phyloP scores from a whole-genome alignment of 2,113 vertebrate genomes.

The Nettapus auritus region DNA sequence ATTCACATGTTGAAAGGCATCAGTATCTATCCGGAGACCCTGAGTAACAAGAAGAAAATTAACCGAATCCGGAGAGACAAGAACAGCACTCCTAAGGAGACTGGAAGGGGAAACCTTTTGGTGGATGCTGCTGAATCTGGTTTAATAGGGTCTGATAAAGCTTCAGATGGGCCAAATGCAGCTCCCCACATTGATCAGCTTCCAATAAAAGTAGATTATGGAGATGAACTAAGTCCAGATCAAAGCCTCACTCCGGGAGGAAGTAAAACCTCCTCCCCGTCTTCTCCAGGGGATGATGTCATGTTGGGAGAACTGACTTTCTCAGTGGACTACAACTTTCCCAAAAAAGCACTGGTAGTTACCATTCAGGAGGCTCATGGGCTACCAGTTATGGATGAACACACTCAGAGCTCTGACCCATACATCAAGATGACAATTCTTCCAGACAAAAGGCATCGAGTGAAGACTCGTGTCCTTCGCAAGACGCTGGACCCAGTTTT shows the following conservation, averaged over 20 bases:
- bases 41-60: slow-evolving; percentile 92
- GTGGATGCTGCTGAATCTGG: slow-evolving; percentile 84
- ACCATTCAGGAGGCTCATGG: slow-evolving; percentile 92
- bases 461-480: slow-evolving; percentile 94
- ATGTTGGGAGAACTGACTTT: slow-evolving; percentile 87
- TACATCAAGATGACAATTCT: slow-evolving; percentile 99
- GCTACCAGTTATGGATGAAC: slow-evolving; percentile 90
- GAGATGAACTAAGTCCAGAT: slow-evolving; percentile 83
- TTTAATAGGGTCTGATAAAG: slow-evolving; percentile 55
- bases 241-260: slow-evolving; percentile 85
- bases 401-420: slow-evolving; percentile 89
- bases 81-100: slow-evolving; percentile 53
- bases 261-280: slow-evolving; percentile 84
- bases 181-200: slow-evolving; percentile 76
- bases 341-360: slow-evolving; percentile 95
- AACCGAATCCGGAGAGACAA: slow-evolving; percentile 79
- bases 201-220: slow-evolving; percentile 84
- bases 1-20: slow-evolving; percentile 99
- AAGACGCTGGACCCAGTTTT: slow-evolving; percentile 93
- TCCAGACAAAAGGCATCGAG: slow-evolving; percentile 94
- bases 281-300: slow-evolving; percentile 84
- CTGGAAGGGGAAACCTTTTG: slow-evolving; percentile 68
- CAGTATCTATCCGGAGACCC: slow-evolving; percentile 95
- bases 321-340: slow-evolving; percentile 97
- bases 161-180: background rate